phyloP scores from a whole-genome alignment of 2,888 invertebrate species.

The Neocrepidodera transversa region DNA sequence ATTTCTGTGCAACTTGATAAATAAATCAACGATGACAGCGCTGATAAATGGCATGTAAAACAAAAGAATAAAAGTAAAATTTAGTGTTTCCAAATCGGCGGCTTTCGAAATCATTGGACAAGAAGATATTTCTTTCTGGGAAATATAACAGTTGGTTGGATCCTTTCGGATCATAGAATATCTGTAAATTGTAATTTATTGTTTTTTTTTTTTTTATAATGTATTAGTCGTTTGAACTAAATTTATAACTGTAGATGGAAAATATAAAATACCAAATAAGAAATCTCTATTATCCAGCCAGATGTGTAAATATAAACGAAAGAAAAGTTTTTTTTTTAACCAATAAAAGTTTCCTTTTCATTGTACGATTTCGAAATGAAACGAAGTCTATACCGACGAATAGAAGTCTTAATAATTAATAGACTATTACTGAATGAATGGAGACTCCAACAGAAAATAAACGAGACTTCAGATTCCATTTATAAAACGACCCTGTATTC shows the following conservation, averaged over 20 bases:
- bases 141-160: constrained; percentile 46
- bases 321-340: constrained; percentile 35
- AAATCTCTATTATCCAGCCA: constrained; percentile 9
- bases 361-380: constrained; percentile 43
- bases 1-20: too few relatives aligned
- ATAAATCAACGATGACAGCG: not conserved
- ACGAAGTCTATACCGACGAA: constrained; percentile 42
- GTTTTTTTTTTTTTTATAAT: too few relatives aligned
- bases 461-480: constrained; percentile 44
- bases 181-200: too few relatives aligned
- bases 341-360: constrained; percentile 37
- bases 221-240: too few relatives aligned
- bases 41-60: constrained; percentile 52
- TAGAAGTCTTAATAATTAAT: constrained; percentile 45
- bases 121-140: constrained; percentile 48
- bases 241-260: too few relatives aligned
- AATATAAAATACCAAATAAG: too few relatives aligned
- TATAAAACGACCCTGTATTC: constrained; percentile 37
- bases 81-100: constrained; percentile 54
- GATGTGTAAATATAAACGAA: constrained; percentile 38
- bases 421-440: constrained; percentile 48
- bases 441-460: constrained; percentile 43
- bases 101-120: constrained; percentile 48
- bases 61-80: constrained; percentile 53
- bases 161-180: not conserved